Evolutionary conservation across 2,797 vertebrate genomes (phyloP), one percentile per base, ranked within the genome.

Genomic region (Hippopotamyrus pictus): DNA sequence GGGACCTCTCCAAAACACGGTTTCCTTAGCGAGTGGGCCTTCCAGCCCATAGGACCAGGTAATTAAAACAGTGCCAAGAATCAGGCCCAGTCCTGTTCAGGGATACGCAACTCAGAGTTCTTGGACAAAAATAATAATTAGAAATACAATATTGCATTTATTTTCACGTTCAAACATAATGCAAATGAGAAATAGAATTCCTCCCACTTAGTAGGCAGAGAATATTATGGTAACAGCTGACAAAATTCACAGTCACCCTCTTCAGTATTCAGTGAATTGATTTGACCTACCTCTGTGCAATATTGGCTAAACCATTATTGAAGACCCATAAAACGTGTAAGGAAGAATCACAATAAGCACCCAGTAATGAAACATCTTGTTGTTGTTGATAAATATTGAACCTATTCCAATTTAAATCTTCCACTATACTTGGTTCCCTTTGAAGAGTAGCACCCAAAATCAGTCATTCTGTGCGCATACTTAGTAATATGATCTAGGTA

Each of bases 11-110:
- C 97, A 93, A 96, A 97, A 91, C 97, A 97, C 86, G 97, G 98
- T 94, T 97, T 97, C 94, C 98, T 98, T 94, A 97, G 94, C 91
- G 97, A 98, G 95, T 99, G 98, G 98, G 97, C 97, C 92, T 95
- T 99, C 92, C 96, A 97, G 91, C 97, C 97, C n/a, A 95, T 99
- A 91, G 97, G 98, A 92, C 96, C 98, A 97, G 98, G 98, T 99
- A 95, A 93, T 93, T 94, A 82, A 90, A 73, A 53, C 12, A 2
- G 93, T 91, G 91, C 90, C 86, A 88, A 93, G 29, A 73, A 37
- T 73, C 65, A 73, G 5, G 37, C 19, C 76, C 17, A n/a, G 37
- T n/a, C 33, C 37, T 79, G 73, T 41, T 44, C 14, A n/a, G 37
- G 37, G 73, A 19, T 9, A 44, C 0, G 17, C 14, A 19, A 19